These are phyloP conservation scores for Maniola hyperantus DNA, from an alignment of 2,888 invertebrate genomes.

Conservation along the genomic window DNA sequence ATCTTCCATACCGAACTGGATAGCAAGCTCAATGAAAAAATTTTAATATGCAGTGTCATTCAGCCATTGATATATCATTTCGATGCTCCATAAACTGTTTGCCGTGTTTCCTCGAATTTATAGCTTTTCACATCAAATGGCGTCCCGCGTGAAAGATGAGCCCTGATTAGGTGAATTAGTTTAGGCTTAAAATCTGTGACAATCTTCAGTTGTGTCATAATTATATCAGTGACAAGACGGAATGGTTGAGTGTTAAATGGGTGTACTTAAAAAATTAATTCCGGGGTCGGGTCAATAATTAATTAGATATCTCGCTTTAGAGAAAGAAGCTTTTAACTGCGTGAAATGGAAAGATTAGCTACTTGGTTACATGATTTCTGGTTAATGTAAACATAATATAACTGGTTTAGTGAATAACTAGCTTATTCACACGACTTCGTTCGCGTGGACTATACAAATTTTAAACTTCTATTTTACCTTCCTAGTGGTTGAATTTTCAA, in stretches of 20 bases:
- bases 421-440: too few species aligned
- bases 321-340: not conserved
- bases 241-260: constrained; percentile 15
- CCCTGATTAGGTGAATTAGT: constrained; percentile 22
- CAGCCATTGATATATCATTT: constrained; percentile 25
- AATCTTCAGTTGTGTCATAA: constrained; percentile 9
- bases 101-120: constrained; percentile 20
- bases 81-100: constrained; percentile 21
- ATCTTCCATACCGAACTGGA: constrained; percentile 1
- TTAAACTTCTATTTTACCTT: too few species aligned
- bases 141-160: constrained; percentile 20
- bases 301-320: not conserved
- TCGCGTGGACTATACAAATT: too few species aligned
- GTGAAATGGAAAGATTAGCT: not conserved
- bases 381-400: too few species aligned
- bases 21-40: not conserved
- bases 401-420: too few species aligned
- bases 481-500: too few species aligned
- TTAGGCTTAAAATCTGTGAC: constrained; percentile 20
- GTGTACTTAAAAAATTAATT: constrained; percentile 17
- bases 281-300: constrained; percentile 14
- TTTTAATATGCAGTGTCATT: constrained; percentile 13
- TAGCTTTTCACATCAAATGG: constrained; percentile 20
- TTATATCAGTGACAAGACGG: constrained; percentile 8
- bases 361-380: not conserved